Evolutionary conservation across 1,140 invertebrate species (phyloP).

Genomic region (Linepithema humile): DNA sequence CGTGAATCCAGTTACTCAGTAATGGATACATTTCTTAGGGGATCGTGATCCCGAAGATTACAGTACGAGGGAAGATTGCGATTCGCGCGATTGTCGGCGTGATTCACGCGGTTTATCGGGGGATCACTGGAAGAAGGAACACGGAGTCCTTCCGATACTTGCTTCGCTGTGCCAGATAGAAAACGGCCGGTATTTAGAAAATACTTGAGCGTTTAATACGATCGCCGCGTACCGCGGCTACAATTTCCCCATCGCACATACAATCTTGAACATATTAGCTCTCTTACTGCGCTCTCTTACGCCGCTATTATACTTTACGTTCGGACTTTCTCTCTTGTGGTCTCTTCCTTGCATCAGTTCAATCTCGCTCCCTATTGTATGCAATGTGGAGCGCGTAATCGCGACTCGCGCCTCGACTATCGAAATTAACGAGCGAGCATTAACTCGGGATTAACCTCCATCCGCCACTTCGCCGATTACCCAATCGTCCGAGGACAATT

Average conservation of each 20-base stretch:
- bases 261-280: constrained; percentile 11
- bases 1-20: not conserved
- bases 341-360: not conserved
- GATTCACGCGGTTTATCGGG: constrained; percentile 35
- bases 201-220: not conserved
- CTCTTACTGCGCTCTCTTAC: too few species aligned
- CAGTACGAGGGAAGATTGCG: not conserved
- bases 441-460: constrained; percentile 32
- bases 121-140: not conserved
- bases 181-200: constrained; percentile 23
- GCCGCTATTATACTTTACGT: not conserved
- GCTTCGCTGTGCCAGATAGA: not conserved
- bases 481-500: constrained; percentile 40
- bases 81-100: constrained; percentile 19
- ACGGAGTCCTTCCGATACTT: not conserved
- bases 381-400: not conserved
- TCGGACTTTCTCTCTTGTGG: not conserved
- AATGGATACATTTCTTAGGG: not conserved
- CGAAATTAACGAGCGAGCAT: constrained; percentile 42
- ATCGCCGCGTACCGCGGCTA: not conserved
- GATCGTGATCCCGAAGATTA: constrained; percentile 8
- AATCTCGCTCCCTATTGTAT: not conserved
- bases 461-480: constrained; percentile 15
- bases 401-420: constrained; percentile 9
- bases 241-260: constrained; percentile 9